Percentiles rank a stretch among this genome's conserved stretches.
phyloP scores from a whole-genome alignment of 2,113 vertebrate species.

The Neomonachus schauinslandi region DNA sequence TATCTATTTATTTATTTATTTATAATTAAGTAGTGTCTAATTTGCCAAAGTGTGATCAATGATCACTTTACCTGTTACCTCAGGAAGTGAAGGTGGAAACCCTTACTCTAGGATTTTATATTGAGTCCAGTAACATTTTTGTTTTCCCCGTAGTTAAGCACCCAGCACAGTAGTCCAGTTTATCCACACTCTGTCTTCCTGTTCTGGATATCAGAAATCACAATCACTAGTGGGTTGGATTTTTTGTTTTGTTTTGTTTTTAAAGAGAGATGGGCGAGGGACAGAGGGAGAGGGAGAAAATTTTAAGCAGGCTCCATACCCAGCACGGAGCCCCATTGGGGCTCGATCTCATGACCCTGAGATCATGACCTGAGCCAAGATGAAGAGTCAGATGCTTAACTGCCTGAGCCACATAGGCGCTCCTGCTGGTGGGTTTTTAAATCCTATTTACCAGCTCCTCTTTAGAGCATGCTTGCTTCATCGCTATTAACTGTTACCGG shows the following conservation, averaged over 20 bases:
- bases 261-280: not conserved
- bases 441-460: not conserved
- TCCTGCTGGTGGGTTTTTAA: not conserved
- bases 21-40: not conserved
- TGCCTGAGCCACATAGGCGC: too few species aligned
- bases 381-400: too few species aligned
- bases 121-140: not conserved
- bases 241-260: not conserved
- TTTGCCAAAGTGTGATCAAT: not conserved
- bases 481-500: not conserved
- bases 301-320: not conserved
- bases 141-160: not conserved
- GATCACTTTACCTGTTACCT: not conserved
- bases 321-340: accelerated
- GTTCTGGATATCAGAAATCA: not conserved
- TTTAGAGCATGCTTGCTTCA: not conserved
- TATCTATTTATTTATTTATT: not conserved
- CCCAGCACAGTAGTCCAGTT: accelerated
- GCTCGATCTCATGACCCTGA: not conserved
- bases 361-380: too few species aligned
- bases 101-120: not conserved
- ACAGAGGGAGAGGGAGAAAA: not conserved
- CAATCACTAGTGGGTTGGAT: too few species aligned
- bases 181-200: not conserved
- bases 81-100: not conserved